A percentile compares a stretch with the other conserved stretches of the same genome.
These are phyloP conservation scores for Leptopilina clavipes DNA, from an alignment of 1,140 invertebrate species.

Conservation along the genomic window DNA sequence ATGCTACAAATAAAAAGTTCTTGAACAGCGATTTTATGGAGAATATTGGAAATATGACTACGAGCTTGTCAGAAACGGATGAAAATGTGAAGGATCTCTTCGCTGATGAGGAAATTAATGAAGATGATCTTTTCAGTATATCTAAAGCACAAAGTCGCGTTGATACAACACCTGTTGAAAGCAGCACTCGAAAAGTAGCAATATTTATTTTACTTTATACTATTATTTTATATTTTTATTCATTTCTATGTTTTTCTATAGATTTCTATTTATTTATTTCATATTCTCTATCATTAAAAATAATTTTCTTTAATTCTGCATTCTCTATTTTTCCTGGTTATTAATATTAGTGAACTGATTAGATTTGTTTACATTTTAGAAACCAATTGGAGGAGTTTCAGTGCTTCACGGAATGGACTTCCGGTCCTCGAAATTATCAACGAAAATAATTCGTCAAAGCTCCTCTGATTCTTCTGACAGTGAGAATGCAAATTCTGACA, in stretches of 20 bases:
- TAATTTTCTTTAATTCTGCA: too few relatives aligned
- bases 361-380: conserved; percentile 69
- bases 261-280: neutral
- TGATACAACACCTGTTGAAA: neutral
- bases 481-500: conserved; percentile 48
- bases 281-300: too few relatives aligned
- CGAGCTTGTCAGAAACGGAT: conserved; percentile 60
- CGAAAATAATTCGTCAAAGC: conserved; percentile 45
- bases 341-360: neutral
- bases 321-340: neutral
- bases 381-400: conserved; percentile 76
- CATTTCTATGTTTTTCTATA: too few relatives aligned
- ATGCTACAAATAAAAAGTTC: conserved; percentile 42
- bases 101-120: conserved; percentile 61
- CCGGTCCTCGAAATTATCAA: conserved; percentile 48
- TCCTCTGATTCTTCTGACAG: conserved; percentile 63
- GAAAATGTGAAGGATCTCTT: conserved; percentile 57
- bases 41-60: conserved; percentile 44
- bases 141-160: conserved; percentile 39
- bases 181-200: neutral
- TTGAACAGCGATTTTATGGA: conserved; percentile 41
- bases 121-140: conserved; percentile 57
- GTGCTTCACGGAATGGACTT: conserved; percentile 72
- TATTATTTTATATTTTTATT: neutral
- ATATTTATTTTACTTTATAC: too few relatives aligned